Evolutionary conservation across 2,113 vertebrate species (phyloP).

Genomic region (Phrynosoma platyrhinos): DNA sequence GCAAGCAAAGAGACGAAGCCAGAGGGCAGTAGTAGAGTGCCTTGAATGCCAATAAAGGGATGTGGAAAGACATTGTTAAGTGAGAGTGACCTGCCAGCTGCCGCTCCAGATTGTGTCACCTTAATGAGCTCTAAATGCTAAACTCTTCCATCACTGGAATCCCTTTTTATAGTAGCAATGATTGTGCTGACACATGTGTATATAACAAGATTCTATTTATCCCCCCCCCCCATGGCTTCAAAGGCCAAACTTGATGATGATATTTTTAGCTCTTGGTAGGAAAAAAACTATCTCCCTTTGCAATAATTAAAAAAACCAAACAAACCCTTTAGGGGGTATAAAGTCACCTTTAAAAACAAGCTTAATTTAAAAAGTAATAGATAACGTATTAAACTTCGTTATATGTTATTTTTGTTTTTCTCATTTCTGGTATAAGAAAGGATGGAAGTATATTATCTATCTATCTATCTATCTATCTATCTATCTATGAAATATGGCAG

Average conservation of each 20-base stretch:
- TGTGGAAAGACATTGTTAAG: accelerated
- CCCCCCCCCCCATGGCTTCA: constrained; percentile 61
- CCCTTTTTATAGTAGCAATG: constrained; percentile 46
- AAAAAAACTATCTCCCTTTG: constrained; percentile 37
- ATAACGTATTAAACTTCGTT: not conserved
- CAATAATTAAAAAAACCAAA: constrained; percentile 45
- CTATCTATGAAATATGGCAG: not conserved
- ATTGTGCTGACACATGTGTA: constrained; percentile 70
- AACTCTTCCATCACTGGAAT: constrained; percentile 62
- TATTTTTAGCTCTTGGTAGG: constrained; percentile 64
- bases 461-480: too few species aligned
- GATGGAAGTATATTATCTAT: not conserved
- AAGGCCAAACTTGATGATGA: constrained; percentile 70
- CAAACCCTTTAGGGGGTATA: too few species aligned
- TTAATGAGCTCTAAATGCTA: constrained; percentile 72
- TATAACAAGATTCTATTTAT: constrained; percentile 70
- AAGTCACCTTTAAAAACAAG: constrained; percentile 18
- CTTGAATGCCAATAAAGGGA: not conserved
- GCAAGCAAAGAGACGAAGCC: not conserved
- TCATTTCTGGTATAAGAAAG: not conserved
- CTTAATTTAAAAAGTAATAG: not conserved
- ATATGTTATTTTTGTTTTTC: constrained; percentile 1
- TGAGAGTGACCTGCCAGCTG: not conserved
- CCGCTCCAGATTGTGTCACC: not conserved
- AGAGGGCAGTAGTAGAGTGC: not conserved